A percentile compares a stretch with the other conserved stretches of the same genome.
Evolutionary conservation across 1,140 invertebrate genomes (phyloP).

Genomic region (Megathymus violae): DNA sequence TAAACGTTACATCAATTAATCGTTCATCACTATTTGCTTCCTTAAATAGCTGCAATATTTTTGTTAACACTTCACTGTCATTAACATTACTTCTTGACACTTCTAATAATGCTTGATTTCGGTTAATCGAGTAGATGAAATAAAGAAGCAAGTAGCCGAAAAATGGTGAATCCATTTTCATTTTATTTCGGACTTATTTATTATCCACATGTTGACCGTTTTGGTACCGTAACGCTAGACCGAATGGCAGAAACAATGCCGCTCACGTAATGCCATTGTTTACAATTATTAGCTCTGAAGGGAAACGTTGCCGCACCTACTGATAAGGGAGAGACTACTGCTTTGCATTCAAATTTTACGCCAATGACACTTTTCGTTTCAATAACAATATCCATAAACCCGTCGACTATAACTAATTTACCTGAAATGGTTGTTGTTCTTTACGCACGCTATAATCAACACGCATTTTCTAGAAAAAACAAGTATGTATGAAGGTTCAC

Average conservation of each 20-base stretch:
- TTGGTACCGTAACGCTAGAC: constrained; percentile 5
- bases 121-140: constrained; percentile 13
- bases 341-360: constrained; percentile 37
- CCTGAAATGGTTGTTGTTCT: constrained; percentile 5
- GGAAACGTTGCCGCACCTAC: constrained; percentile 36
- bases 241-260: constrained; percentile 34
- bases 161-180: constrained; percentile 42
- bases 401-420: constrained; percentile 7
- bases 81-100: constrained; percentile 5
- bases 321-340: constrained; percentile 36
- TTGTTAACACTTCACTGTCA: constrained; percentile 51
- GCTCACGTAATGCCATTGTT: constrained; percentile 43
- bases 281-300: constrained; percentile 43
- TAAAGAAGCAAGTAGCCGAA: constrained; percentile 22
- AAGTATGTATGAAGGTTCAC: not conserved
- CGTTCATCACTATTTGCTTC: constrained; percentile 54
- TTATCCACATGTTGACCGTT: constrained; percentile 41
- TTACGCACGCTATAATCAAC: not conserved
- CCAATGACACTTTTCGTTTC: constrained; percentile 13
- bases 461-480: not conserved
- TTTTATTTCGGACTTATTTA: constrained; percentile 28
- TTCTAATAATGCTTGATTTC: constrained; percentile 11
- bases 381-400: constrained; percentile 1
- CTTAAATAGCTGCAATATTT: constrained; percentile 59
- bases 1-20: constrained; percentile 58